phyloP scores from a whole-genome alignment of 2,888 invertebrate genomes.

The Spodoptera picta region DNA sequence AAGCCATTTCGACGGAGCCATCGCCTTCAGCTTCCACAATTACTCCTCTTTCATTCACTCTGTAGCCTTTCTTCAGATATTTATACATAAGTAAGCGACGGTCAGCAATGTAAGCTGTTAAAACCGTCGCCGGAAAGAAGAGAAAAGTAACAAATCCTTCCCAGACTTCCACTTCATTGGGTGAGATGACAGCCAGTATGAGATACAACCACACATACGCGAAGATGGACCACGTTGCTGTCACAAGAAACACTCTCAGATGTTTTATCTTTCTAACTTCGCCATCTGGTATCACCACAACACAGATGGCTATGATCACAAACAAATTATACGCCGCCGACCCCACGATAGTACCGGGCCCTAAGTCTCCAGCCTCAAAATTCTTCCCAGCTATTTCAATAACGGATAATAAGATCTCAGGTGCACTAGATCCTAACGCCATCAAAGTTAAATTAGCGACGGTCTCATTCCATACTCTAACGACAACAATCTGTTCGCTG shows the following conservation, averaged over 20 bases:
- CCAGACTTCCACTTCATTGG: constrained; percentile 98
- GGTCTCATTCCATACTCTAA: constrained; percentile 99
- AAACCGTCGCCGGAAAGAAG: constrained; percentile 98
- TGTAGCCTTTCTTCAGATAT: constrained; percentile 95
- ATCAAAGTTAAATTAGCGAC: constrained; percentile 99
- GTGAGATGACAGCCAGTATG: constrained; percentile 96
- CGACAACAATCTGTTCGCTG: constrained; percentile 96
- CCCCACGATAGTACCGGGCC: constrained; percentile 99
- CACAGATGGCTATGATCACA: constrained; percentile 98
- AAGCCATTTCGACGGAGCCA: constrained; percentile 91
- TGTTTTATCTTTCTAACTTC: constrained; percentile 98
- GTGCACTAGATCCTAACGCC: constrained; percentile 99
- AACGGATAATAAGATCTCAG: constrained; percentile 98
- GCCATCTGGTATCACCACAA: constrained; percentile 96
- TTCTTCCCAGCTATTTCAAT: constrained; percentile 99
- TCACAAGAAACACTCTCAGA: constrained; percentile 98
- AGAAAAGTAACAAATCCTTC: constrained; percentile 98
- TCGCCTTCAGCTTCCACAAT: constrained; percentile 96
- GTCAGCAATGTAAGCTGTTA: constrained; percentile 99
- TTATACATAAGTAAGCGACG: constrained; percentile 95
- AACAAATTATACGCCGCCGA: constrained; percentile 99
- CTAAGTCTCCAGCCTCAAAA: constrained; percentile 98
- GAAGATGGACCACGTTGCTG: constrained; percentile 99
- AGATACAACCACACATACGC: constrained; percentile 99
- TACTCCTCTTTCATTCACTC: constrained; percentile 96